phyloP scores from a whole-genome alignment of 2,113 vertebrate species.

The Gnathonemus echidnorhynchus region DNA sequence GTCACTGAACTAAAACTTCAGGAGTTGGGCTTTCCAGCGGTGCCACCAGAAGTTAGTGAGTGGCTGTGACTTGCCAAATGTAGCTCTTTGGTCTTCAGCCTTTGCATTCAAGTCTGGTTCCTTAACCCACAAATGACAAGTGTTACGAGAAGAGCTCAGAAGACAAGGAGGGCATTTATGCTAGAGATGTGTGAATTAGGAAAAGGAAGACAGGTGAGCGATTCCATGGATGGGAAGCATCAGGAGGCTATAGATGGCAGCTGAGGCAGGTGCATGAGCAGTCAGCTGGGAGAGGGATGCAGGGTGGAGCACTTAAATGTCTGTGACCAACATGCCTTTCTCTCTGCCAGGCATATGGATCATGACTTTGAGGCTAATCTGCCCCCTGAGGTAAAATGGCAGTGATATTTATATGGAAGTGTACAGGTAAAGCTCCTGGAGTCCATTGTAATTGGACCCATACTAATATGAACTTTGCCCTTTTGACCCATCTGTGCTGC shows the following conservation, averaged over 20 bases:
- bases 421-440: neutral
- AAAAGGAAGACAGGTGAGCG: neutral
- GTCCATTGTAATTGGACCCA: neutral
- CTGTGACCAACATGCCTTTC: slow-evolving; percentile 8
- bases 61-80: neutral
- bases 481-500: neutral
- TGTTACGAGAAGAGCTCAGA: neutral
- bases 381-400: slow-evolving; percentile 66
- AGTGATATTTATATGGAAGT: neutral
- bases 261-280: neutral
- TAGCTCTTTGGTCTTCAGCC: neutral
- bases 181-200: neutral
- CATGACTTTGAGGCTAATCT: slow-evolving; percentile 69
- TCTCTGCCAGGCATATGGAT: slow-evolving; percentile 72
- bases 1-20: neutral
- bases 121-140: neutral
- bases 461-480: neutral
- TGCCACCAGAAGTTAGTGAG: neutral
- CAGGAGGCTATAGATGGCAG: neutral
- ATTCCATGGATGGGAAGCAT: neutral
- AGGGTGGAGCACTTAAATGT: neutral
- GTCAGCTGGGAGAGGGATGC: neutral
- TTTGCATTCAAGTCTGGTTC: neutral
- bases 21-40: neutral
- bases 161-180: neutral